These are phyloP conservation scores for Bos indicus DNA, from an alignment of 2,113 vertebrate species.

Conservation along the genomic window DNA sequence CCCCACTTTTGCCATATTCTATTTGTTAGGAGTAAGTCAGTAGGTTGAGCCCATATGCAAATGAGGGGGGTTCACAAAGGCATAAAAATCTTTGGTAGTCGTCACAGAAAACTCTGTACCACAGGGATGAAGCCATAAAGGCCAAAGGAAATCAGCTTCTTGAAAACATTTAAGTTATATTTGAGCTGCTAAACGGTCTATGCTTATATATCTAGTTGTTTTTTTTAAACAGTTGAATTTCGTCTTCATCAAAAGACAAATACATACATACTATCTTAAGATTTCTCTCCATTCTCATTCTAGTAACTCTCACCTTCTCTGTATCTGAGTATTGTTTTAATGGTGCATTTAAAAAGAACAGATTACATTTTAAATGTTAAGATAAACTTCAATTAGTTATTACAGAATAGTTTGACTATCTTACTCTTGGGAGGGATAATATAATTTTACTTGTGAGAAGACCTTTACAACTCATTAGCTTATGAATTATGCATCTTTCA, in stretches of 20 bases:
- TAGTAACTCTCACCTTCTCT: slow-evolving; percentile 68
- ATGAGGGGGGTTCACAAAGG: not conserved
- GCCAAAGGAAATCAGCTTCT: not conserved
- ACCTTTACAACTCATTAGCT: slow-evolving; percentile 58
- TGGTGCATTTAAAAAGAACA: slow-evolving; percentile 60
- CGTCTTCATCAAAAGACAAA: not conserved
- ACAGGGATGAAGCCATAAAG: not conserved
- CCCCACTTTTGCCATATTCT: not conserved
- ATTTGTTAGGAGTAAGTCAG: not conserved
- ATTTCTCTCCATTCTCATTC: slow-evolving; percentile 50
- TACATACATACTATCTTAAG: not conserved
- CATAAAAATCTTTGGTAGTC: not conserved
- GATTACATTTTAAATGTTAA: slow-evolving; percentile 72
- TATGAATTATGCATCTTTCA: slow-evolving; percentile 54
- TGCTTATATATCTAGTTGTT: not conserved
- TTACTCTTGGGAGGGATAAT: slow-evolving; percentile 58
- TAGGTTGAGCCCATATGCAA: not conserved
- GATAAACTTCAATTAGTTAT: slow-evolving; percentile 73
- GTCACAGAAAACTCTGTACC: not conserved
- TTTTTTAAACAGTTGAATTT: not conserved
- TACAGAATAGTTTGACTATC: slow-evolving; percentile 62
- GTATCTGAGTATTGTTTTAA: slow-evolving; percentile 67
- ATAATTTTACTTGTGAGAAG: slow-evolving; percentile 64
- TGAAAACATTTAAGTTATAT: not conserved
- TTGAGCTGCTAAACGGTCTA: slow-evolving; percentile 8